Evolutionary conservation across 1,140 invertebrate species (phyloP), one percentile per base, ranked within the genome.

Genomic region (Procambarus virginalis): DNA sequence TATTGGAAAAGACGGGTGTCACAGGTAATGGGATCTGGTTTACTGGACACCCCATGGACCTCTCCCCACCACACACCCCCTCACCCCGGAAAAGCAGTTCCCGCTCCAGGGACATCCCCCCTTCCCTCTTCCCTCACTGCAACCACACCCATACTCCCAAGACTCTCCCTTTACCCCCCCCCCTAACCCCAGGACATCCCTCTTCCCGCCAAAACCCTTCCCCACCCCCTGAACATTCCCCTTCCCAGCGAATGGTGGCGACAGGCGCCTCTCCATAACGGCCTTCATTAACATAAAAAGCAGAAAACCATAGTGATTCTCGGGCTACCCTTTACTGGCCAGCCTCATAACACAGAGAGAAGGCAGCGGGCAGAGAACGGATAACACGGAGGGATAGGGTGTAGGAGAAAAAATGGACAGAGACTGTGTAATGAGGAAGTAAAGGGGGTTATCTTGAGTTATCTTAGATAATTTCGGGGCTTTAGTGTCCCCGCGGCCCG

Each of bases 281-380:
- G 76, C n/a, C 22, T 78, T 86, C 55, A 86, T 86, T 86, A 86
- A 78, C 84, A 86, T 86, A 86, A 77, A 78, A 86, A 78, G 84
- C 84, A 86, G 75, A 86, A 85, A 78, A 86, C 84, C 84, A 86
- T 86, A 78, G 73, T 68, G 73, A 60, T n/a, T 34, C 49, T n/a
- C 20, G 10, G 46, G 10, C 14, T 46, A 20, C 46, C 83, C 20
- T 45, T 75, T 55, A 34, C 46, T 70, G 20, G 51, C 5, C 51
- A 55, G 51, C 5, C 9, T 10, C 9, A 17, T 0, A 17, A n/a
- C 9, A 64, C 9, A 14, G 60, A n/a, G 60, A n/a, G 20, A 60
- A 22, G 79, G 55, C 22, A 10, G 55, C 20, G 51, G 51, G 51
- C 51, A 55, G 51, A 8, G 12, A 55, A 12, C 8, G 51, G 51